phyloP scores from a whole-genome alignment of 2,888 invertebrate species.

The Drosophila maculinotata region DNA sequence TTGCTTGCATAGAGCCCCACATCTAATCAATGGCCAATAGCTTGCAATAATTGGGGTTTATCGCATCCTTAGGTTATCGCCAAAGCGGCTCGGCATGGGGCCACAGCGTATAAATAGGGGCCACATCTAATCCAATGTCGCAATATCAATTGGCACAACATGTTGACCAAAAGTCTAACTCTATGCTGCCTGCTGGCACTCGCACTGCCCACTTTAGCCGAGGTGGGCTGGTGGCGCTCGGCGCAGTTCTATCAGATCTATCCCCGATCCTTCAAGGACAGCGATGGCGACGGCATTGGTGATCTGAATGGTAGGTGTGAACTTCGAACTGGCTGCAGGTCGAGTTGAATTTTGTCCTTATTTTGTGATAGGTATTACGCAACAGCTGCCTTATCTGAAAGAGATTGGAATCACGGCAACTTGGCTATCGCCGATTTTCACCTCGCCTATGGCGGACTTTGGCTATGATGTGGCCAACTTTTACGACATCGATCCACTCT shows the following conservation, averaged over 20 bases:
- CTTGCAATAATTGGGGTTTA: slow-evolving; percentile 42
- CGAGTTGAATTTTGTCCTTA: neutral
- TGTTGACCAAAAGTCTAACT: slow-evolving; percentile 42
- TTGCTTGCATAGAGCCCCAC: slow-evolving; percentile 4
- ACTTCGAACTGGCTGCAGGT: accelerated
- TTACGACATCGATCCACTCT: slow-evolving; percentile 88
- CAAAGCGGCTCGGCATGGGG: neutral
- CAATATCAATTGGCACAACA: slow-evolving; percentile 38
- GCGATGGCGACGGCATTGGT: slow-evolving; percentile 92
- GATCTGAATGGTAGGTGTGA: slow-evolving; percentile 89
- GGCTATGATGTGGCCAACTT: slow-evolving; percentile 92
- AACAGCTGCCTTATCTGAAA: slow-evolving; percentile 88
- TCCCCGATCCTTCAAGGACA: slow-evolving; percentile 93
- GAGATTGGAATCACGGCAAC: slow-evolving; percentile 89
- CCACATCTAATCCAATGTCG: slow-evolving; percentile 40
- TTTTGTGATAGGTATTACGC: slow-evolving; percentile 86
- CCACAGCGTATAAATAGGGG: slow-evolving; percentile 58
- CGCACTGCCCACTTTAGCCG: slow-evolving; percentile 47
- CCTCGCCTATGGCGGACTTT: slow-evolving; percentile 91
- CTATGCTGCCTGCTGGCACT: slow-evolving; percentile 56
- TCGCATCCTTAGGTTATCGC: slow-evolving; percentile 43
- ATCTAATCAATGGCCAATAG: slow-evolving; percentile 55
- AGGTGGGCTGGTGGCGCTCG: slow-evolving; percentile 91
- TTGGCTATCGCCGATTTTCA: slow-evolving; percentile 91
- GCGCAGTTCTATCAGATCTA: slow-evolving; percentile 94